Conservation (phyloP, 2,113 vertebrate genomes). For the Aegotheles bennettii region DNA sequence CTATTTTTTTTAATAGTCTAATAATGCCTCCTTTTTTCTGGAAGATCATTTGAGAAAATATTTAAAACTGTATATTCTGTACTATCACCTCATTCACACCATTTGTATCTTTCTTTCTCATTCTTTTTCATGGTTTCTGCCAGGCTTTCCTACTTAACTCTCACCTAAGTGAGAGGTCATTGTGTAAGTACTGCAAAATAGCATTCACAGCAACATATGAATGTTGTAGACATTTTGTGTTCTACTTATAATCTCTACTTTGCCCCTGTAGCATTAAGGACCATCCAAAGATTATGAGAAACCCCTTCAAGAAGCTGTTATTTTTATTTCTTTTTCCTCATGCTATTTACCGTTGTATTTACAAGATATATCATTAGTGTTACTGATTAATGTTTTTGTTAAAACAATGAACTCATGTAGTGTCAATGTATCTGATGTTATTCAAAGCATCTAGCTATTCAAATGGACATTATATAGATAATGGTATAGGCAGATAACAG, state of each 20-base stretch:
- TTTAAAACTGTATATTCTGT: neutral
- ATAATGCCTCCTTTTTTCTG: neutral
- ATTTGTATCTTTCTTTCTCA: slow-evolving; percentile 51
- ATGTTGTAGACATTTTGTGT: slow-evolving; percentile 33
- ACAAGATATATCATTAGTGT: neutral
- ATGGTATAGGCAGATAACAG: neutral
- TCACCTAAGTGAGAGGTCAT: slow-evolving; percentile 52
- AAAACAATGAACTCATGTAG: neutral
- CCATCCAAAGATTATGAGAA: neutral
- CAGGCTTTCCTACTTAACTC: slow-evolving; percentile 64
- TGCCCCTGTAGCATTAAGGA: neutral
- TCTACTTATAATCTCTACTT: neutral
- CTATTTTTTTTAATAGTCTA: neutral
- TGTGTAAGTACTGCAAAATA: slow-evolving; percentile 60
- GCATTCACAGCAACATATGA: slow-evolving; percentile 65
- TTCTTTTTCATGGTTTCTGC: slow-evolving; percentile 59
- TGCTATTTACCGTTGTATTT: neutral
- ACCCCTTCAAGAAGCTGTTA: neutral
- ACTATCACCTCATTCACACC: slow-evolving; percentile 21
- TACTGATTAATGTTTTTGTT: neutral
- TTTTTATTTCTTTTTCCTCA: neutral
- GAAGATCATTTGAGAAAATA: neutral
- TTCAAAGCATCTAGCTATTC: neutral
- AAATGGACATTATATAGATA: neutral
- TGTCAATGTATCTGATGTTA: neutral